These are phyloP conservation scores for Atractosteus spatula DNA, from an alignment of 2,113 vertebrate genomes.

Conservation along the genomic window DNA sequence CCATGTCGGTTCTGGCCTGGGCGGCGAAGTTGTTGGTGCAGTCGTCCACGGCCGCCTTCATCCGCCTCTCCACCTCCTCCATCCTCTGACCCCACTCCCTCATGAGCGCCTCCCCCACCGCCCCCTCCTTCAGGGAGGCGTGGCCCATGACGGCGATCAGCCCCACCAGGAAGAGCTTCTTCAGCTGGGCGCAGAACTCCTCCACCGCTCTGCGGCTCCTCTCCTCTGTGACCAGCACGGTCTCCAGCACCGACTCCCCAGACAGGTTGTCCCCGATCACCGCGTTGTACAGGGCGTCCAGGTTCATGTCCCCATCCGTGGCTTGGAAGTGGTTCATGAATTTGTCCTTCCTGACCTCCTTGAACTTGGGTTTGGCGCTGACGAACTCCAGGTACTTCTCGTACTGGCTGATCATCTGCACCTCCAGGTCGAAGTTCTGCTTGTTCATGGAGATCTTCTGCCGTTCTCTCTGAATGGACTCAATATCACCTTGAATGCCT, in stretches of 20 bases:
- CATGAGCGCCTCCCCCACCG: slow-evolving; percentile 53
- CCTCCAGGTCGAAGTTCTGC: slow-evolving; percentile 68
- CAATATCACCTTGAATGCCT: slow-evolving; percentile 60
- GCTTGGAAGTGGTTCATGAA: slow-evolving; percentile 67
- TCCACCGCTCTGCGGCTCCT: slow-evolving; percentile 63
- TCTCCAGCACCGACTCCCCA: slow-evolving; percentile 60
- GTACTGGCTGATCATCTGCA: slow-evolving; percentile 68
- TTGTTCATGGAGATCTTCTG: slow-evolving; percentile 62
- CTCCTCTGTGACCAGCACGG: slow-evolving; percentile 50
- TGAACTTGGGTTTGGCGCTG: slow-evolving; percentile 62
- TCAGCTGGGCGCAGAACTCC: slow-evolving; percentile 68
- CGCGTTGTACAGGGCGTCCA: slow-evolving; percentile 65
- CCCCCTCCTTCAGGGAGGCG: slow-evolving; percentile 60
- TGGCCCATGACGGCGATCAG: slow-evolving; percentile 70
- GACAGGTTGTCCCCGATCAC: slow-evolving; percentile 54
- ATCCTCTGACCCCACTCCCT: slow-evolving; percentile 67
- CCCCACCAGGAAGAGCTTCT: slow-evolving; percentile 70
- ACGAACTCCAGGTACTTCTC: slow-evolving; percentile 73
- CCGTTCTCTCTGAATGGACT: slow-evolving; percentile 57
- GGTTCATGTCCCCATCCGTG: slow-evolving; percentile 60
- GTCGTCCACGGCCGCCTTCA: slow-evolving; percentile 71
- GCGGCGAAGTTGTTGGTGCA: slow-evolving; percentile 61
- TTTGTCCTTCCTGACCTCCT: slow-evolving; percentile 68
- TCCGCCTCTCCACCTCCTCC: slow-evolving; percentile 65
- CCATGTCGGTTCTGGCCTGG: slow-evolving; percentile 67